Base-by-base conservation (phyloP, 1,140 invertebrate species). In the Ceratina japonica region DNA sequence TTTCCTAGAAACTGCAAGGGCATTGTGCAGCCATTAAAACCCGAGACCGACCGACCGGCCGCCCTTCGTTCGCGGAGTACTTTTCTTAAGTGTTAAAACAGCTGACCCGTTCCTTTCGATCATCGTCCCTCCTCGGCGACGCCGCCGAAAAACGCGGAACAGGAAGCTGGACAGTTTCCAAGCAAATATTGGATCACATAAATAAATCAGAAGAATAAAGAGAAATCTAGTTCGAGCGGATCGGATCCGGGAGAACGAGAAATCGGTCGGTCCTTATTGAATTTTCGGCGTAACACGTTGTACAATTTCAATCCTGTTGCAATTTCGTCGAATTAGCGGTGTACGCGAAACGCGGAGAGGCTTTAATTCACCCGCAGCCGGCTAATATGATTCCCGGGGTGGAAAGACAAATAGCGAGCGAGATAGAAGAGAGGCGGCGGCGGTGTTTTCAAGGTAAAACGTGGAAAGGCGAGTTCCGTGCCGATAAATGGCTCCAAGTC, bases 401-500 rank as follows among this genome's bases (percentile, higher is more conserved):
- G 54, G 58, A 71, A 71, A 66, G 65, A 84, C 68, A 83, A 84
- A 84, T 54, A 63, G 49, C 49, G 61, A 70, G 78, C 69, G 54
- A 44, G 54, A 70, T 54, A 44, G 65, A 79, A 64, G 74, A 64
- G 74, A 75, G 64, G 37, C 37, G 37, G 58, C 75, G 59, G 69
- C 22, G 75, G 31, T 56, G 56, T 58, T 44, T 70, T 24, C 70
- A 61, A 64, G 54, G 58, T 77, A 75, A 44, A 63, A 63, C 22
- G 58, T 20, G 7, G 68, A 54, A 63, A 73, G 18, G 24, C 51
- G 61, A 73, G 31, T 65, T 73, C 37, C 51, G 31, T 37, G 54
- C 63, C 79, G 66, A 84, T 82, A 81, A 85, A 81, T 79, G 65
- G 49, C 75, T 73, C 37, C 49, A 76, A 79, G 68, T 65, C 61